Evolutionary conservation across 1,140 invertebrate species (phyloP).

Genomic region (Zaprionus kolodkinae): DNA sequence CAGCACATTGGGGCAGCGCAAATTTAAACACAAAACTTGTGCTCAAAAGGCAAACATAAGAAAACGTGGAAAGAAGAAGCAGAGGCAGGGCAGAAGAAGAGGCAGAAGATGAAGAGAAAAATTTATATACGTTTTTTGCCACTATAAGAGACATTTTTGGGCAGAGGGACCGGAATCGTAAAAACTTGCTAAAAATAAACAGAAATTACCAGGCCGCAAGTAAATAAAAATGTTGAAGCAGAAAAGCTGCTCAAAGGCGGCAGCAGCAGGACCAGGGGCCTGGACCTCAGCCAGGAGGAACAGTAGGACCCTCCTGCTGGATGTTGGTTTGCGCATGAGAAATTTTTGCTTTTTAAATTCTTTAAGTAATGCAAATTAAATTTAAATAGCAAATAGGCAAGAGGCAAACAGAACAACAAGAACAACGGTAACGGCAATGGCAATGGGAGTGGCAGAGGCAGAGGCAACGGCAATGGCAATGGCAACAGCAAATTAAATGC

Average conservation of each 20-base stretch:
- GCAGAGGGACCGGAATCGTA: conserved; percentile 29
- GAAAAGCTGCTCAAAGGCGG: conserved; percentile 74
- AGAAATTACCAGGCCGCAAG: conserved; percentile 75
- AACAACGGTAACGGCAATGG: conserved; percentile 30
- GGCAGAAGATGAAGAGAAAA: conserved; percentile 32
- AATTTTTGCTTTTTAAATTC: conserved; percentile 82
- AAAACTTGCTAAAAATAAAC: conserved; percentile 78
- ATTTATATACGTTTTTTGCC: conserved; percentile 40
- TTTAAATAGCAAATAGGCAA: conserved; percentile 82
- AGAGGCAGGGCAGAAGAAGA: neutral
- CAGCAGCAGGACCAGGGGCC: neutral
- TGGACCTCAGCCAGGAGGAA: neutral
- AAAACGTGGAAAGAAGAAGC: neutral
- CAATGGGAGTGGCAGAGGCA: conserved; percentile 16
- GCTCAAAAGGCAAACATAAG: conserved; percentile 3
- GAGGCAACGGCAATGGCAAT: conserved; percentile 9
- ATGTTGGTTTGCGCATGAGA: conserved; percentile 70
- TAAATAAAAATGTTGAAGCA: conserved; percentile 81
- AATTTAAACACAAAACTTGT: conserved; percentile 61
- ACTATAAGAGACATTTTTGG: conserved; percentile 56
- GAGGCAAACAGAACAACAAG: conserved; percentile 59
- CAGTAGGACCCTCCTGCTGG: conserved; percentile 17
- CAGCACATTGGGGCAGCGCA: conserved; percentile 18
- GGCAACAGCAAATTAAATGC: conserved; percentile 54
- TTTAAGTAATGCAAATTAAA: conserved; percentile 83